Evolutionary conservation across 2,888 invertebrate genomes (phyloP).

Genomic region (Gnatocerus cornutus): DNA sequence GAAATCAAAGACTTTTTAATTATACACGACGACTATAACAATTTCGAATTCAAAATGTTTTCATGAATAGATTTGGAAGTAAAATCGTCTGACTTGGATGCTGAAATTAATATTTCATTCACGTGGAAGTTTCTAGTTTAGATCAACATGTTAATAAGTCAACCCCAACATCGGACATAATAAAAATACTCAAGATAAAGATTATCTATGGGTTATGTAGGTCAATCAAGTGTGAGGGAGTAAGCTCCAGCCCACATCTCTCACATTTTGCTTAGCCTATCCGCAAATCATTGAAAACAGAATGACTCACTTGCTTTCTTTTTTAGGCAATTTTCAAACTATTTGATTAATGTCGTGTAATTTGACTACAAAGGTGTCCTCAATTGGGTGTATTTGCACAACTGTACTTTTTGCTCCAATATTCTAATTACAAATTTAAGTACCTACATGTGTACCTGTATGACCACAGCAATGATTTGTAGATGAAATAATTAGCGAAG

Average conservation of each 20-base stretch:
- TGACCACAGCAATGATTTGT: neutral
- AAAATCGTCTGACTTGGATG: neutral
- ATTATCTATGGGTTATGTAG: slow-evolving; percentile 13
- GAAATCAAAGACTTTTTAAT: slow-evolving; percentile 17
- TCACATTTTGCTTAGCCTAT: neutral
- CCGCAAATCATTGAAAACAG: slow-evolving; percentile 1
- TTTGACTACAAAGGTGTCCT: slow-evolving; percentile 8
- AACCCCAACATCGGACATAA: neutral
- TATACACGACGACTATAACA: neutral
- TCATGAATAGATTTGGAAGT: slow-evolving; percentile 22
- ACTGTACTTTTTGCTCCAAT: slow-evolving; percentile 11
- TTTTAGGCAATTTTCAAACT: no score
- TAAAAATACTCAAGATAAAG: slow-evolving; percentile 10
- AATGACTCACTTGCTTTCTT: neutral
- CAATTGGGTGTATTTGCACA: slow-evolving; percentile 1
- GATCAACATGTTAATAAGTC: no score
- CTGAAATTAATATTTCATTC: slow-evolving; percentile 8
- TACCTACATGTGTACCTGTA: slow-evolving; percentile 5
- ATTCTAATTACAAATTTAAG: slow-evolving; percentile 5
- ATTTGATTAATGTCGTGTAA: neutral
- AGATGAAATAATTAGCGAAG: neutral
- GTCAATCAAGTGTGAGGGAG: slow-evolving; percentile 5
- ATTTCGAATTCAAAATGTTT: slow-evolving; percentile 5
- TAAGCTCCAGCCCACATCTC: slow-evolving; percentile 1
- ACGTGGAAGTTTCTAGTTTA: no score